Conservation (phyloP, 2,797 vertebrate species). For the Pelodytes ibericus region DNA sequence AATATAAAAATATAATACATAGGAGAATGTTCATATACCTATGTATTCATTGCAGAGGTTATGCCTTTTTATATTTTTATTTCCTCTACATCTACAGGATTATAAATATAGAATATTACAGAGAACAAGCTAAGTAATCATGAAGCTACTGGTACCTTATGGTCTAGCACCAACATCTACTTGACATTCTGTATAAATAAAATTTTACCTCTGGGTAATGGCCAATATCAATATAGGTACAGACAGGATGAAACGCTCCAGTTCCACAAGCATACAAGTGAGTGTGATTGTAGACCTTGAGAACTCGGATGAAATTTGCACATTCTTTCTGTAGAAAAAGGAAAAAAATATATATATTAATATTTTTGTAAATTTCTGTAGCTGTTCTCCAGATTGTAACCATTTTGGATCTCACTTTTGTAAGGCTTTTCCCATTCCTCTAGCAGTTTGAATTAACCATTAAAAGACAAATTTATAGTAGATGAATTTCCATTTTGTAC, state of each 20-base stretch:
- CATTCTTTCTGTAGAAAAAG: constrained; percentile 91
- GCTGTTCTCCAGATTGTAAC: too few relatives aligned
- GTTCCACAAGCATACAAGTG: constrained; percentile 95
- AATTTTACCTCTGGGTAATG: constrained; percentile 89
- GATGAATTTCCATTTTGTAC: too few relatives aligned
- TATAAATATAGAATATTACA: constrained; percentile 31
- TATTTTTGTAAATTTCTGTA: too few relatives aligned
- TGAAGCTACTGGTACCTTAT: constrained; percentile 30
- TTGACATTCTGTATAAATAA: constrained; percentile 36
- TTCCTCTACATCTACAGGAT: constrained; percentile 34
- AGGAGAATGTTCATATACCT: too few relatives aligned
- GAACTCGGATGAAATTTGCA: constrained; percentile 92
- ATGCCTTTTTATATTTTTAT: constrained; percentile 29
- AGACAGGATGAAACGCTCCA: constrained; percentile 94
- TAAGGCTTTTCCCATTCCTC: too few relatives aligned
- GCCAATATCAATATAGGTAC: constrained; percentile 92
- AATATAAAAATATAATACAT: too few relatives aligned
- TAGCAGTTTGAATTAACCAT: too few relatives aligned
- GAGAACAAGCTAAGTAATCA: neutral
- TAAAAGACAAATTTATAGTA: too few relatives aligned
- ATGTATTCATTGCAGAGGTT: constrained; percentile 18
- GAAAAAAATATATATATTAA: constrained; percentile 53
- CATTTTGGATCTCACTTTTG: too few relatives aligned
- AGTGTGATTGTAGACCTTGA: constrained; percentile 93
- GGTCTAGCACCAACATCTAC: constrained; percentile 35